Percentiles rank a stretch among this genome's conserved stretches.
Evolutionary conservation across 30 jellyfish, hydroid and myxozoan species (phyloP).

Genomic region (Hydra vulgaris): DNA sequence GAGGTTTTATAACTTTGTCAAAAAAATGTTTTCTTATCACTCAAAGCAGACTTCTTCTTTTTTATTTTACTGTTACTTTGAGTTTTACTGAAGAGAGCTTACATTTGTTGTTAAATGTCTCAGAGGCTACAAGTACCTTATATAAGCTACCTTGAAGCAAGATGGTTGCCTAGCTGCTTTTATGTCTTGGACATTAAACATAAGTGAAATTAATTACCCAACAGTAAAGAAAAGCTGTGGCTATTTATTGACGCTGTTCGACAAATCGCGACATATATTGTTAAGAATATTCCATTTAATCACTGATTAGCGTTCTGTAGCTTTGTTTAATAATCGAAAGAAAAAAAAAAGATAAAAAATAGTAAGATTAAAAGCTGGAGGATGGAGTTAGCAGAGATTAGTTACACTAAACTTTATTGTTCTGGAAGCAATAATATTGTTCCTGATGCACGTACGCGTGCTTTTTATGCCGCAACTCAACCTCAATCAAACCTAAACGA

Average conservation of each 20-base stretch:
- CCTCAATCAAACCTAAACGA: too few species aligned
- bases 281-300: conserved; percentile 28
- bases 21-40: conserved; percentile 37
- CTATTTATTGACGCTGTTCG: conserved; percentile 52
- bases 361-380: too few species aligned
- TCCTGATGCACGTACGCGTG: conserved; percentile 52
- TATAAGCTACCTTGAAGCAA: conserved; percentile 59
- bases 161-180: too few species aligned
- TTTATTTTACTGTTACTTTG: conserved; percentile 15
- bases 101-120: neutral
- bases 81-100: neutral
- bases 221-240: conserved; percentile 65
- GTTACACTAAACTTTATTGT: too few species aligned
- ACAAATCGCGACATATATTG: too few species aligned
- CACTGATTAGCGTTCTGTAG: too few species aligned
- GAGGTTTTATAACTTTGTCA: too few species aligned
- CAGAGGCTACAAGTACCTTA: conserved; percentile 10
- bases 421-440: conserved; percentile 62
- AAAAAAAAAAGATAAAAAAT: conserved; percentile 45
- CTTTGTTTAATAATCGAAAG: conserved; percentile 41
- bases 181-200: too few species aligned
- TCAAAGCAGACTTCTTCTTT: too few species aligned
- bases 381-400: too few species aligned
- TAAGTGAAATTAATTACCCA: too few species aligned
- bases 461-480: too few species aligned